These are phyloP conservation scores for Saxidomus purpurata DNA, from an alignment of 1,140 invertebrate genomes.

Conservation along the genomic window DNA sequence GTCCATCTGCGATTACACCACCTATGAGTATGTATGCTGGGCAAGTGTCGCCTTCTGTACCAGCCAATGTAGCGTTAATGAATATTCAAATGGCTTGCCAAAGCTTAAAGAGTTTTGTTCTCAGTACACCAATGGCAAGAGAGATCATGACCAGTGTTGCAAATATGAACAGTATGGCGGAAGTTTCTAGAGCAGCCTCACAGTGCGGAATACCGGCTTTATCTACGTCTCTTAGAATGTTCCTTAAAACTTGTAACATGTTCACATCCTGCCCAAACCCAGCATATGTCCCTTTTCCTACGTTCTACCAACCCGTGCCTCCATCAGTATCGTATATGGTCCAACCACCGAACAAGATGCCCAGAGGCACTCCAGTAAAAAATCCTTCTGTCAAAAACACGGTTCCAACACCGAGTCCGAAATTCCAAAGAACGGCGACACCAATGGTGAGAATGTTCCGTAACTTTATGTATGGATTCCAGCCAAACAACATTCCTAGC, in stretches of 20 bases:
- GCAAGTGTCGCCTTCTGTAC: neutral
- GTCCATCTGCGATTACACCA: neutral
- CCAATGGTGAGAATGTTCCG: neutral
- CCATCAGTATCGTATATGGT: neutral
- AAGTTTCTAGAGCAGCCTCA: neutral
- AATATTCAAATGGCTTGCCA: neutral
- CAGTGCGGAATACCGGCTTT: neutral
- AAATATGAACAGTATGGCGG: neutral
- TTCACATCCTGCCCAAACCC: neutral
- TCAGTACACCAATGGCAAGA: neutral
- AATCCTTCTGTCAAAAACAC: neutral
- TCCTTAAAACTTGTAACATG: neutral
- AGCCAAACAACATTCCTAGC: neutral
- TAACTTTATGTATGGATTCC: neutral
- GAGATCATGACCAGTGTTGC: neutral
- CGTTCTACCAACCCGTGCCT: neutral
- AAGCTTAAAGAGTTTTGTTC: neutral
- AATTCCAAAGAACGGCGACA: neutral
- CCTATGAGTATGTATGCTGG: neutral
- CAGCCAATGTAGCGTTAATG: neutral
- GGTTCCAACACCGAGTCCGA: neutral
- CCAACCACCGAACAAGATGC: neutral
- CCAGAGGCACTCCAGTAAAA: neutral
- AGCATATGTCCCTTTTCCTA: neutral
- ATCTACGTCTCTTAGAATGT: neutral